Percentiles rank a stretch among this genome's conserved stretches.
Conservation (phyloP, 2,113 vertebrate genomes). For the Archocentrus centrarchus region DNA sequence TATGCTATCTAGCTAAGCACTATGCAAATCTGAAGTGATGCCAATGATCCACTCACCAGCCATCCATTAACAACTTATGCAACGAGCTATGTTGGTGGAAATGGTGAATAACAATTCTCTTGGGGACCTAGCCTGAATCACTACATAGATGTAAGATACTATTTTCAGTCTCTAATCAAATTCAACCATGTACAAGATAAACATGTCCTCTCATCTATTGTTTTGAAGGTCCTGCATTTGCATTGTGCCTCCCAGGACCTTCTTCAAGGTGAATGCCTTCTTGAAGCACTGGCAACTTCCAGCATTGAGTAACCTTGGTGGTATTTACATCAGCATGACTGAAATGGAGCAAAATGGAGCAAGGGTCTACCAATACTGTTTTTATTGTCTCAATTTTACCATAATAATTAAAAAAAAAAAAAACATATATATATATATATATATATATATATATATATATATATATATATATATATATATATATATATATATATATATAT, state of each 20-base stretch:
- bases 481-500: too few species aligned
- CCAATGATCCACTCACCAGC: not conserved
- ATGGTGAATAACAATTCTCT: conserved; percentile 28
- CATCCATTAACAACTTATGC: conserved; percentile 8
- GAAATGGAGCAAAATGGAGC: not conserved
- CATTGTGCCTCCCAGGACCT: not conserved
- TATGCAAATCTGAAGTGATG: not conserved
- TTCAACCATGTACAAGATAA: conserved; percentile 4
- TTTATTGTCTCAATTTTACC: not conserved
- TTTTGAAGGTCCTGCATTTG: not conserved
- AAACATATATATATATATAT: too few species aligned
- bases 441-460: too few species aligned
- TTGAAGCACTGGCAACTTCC: not conserved
- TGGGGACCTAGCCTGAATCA: not conserved
- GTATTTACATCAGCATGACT: not conserved
- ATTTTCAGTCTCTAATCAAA: not conserved
- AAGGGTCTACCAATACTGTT: not conserved
- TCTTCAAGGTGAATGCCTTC: conserved; percentile 26
- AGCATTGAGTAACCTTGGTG: conserved; percentile 11
- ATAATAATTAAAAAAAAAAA: not conserved
- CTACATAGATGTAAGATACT: not conserved
- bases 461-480: too few species aligned
- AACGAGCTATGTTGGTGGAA: not conserved
- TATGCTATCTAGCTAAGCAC: not conserved
- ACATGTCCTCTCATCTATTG: not conserved